Base-by-base conservation (phyloP, 2,113 vertebrate genomes). In the Jacana jacana region DNA sequence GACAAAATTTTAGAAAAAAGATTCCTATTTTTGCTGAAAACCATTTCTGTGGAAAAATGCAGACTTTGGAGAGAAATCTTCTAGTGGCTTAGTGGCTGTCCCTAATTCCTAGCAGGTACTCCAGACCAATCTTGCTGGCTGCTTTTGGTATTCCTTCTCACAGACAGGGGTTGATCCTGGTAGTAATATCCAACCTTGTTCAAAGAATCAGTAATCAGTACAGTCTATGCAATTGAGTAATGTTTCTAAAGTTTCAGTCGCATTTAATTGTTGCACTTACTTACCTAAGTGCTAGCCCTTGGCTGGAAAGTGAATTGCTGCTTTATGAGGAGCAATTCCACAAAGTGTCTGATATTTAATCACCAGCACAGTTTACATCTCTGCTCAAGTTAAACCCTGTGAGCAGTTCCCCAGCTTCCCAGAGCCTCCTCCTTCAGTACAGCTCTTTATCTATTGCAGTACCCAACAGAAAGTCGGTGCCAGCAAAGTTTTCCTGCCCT, bases 381-480 rank as follows among this genome's bases (percentile, higher is more conserved):
- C 40, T 49, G 48, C 35, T 71, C 5, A 15, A 20, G 60, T 78
- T 39, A 5, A 77, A 16, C 14, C 17, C 82, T 2, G 0, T 3
- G 13, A 81, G 39, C 51, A 24, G 22, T 70, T 88, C 15, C 33
- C 42, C 54, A 55, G 63, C 49, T 48, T n/a, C 35, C 35, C 25
- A 17, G 39, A 65, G 60, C 58, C 72, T 31, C 69, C 31, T 51
- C 46, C 40, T 40, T 55, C 6, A 0, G 17, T 63, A 19, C 8
- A 54, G 55, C 27, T 27, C 25, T 20, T 40, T 7, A 4, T 25
- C 71, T 17, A 2, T 7, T 9, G n/a, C 27, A 37, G 48, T 12
- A 48, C 27, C 69, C 86, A 17, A 4, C 2, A 1, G 3, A 0
- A 64, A 37, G 77, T 33, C 24, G 1, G 0, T 6, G 22, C 17